phyloP scores from a whole-genome alignment of 37 sponge, comb jelly and placozoan species.

The Amphimedon queenslandica region DNA sequence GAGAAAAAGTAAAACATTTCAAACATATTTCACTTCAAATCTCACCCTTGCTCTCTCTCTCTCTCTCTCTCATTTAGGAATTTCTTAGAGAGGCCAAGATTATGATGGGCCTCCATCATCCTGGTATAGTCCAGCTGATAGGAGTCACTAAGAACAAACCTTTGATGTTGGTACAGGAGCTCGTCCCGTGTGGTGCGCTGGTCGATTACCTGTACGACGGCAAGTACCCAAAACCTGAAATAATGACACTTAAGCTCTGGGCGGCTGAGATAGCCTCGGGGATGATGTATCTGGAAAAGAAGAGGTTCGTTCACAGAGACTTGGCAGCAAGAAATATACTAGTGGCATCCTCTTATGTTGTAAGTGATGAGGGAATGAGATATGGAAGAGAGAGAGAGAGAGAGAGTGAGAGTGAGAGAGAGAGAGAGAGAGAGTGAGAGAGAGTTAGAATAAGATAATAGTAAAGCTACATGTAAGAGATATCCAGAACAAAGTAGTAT shows the following conservation, averaged over 20 bases:
- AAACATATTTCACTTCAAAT: neutral
- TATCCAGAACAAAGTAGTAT: too few relatives aligned
- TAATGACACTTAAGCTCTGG: constrained; percentile 79
- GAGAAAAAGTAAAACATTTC: constrained; percentile 47
- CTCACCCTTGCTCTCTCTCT: neutral
- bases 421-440: constrained; percentile 7
- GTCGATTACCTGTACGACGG: constrained; percentile 80
- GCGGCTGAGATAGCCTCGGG: constrained; percentile 92
- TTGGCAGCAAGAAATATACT: constrained; percentile 96
- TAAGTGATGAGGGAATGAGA: too few relatives aligned
- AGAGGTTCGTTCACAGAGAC: constrained; percentile 93
- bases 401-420: constrained; percentile 11
- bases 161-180: constrained; percentile 89
- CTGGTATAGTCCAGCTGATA: constrained; percentile 88
- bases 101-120: constrained; percentile 84
- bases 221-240: constrained; percentile 39
- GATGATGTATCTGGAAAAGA: constrained; percentile 91
- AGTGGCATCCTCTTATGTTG: constrained; percentile 51
- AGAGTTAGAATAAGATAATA: too few relatives aligned
- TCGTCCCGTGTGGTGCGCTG: constrained; percentile 74
- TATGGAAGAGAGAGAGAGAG: constrained; percentile 10
- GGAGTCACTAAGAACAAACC: constrained; percentile 73
- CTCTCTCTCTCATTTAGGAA: constrained; percentile 53
- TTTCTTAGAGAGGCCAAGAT: constrained; percentile 90
- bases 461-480: too few relatives aligned